These are phyloP conservation scores for Pinctada fucata DNA, from an alignment of 2,888 invertebrate genomes.

Conservation along the genomic window DNA sequence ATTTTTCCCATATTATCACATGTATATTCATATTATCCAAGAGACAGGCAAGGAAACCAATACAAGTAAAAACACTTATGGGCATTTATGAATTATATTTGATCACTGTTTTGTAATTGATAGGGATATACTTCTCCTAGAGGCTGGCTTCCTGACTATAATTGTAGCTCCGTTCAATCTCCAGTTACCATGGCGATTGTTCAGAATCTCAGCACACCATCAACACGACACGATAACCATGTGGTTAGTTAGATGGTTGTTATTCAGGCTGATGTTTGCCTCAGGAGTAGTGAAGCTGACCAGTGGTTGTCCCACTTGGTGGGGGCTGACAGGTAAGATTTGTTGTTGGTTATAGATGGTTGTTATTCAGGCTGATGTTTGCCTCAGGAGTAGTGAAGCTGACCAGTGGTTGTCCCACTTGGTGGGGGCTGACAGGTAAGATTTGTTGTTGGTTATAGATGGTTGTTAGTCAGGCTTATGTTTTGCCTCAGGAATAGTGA, in stretches of 20 bases:
- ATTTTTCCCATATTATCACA: too few species aligned
- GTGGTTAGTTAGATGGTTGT: slow-evolving; percentile 85
- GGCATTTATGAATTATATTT: too few species aligned
- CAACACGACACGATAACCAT: slow-evolving; percentile 79
- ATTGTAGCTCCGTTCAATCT: slow-evolving; percentile 82
- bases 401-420: slow-evolving; percentile 84
- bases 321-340: slow-evolving; percentile 83
- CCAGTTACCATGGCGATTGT: slow-evolving; percentile 49
- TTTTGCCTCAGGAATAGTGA: too few species aligned
- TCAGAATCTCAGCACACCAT: slow-evolving; percentile 56
- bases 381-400: slow-evolving; percentile 85
- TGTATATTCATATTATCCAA: too few species aligned
- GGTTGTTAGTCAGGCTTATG: too few species aligned
- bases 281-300: slow-evolving; percentile 85
- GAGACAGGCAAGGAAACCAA: too few species aligned
- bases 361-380: slow-evolving; percentile 85
- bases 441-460: not conserved
- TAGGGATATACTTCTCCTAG: slow-evolving; percentile 86
- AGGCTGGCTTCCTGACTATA: slow-evolving; percentile 85
- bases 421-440: slow-evolving; percentile 87
- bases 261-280: slow-evolving; percentile 85
- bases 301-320: slow-evolving; percentile 86
- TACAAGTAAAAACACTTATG: too few species aligned
- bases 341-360: slow-evolving; percentile 80
- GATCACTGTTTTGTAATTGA: slow-evolving; percentile 3